Base-by-base conservation (phyloP, 2,113 vertebrate species). In the Zingel zingel region DNA sequence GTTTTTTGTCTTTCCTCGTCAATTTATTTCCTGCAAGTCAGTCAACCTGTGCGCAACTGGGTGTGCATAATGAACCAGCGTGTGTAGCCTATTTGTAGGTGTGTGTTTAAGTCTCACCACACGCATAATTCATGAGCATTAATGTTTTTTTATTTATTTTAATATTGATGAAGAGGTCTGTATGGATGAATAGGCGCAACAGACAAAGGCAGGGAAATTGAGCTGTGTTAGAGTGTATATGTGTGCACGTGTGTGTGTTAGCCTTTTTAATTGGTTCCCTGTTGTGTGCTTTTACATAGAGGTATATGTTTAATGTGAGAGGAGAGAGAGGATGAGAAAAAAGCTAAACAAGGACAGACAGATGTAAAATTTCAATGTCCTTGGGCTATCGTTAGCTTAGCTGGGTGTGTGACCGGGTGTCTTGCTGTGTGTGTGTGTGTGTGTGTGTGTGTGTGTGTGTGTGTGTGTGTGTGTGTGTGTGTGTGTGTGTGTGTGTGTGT, bases 41-140 rank as follows among this genome's bases (percentile, higher is more conserved):
- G 54, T 81, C 68, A 77, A 69, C 63, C 61, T 76, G 47, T 75
- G 54, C 18, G 11, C 30, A 59, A 47, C 25, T 21, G 50, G 19
- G 27, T 71, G 50, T 78, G 66, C 69, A 79, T 82, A 85, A 84
- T 79, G 51, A 83, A 70, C 30, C 51, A 13, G 12, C 25, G 2
- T 73, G 69, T 47, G 57, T 75, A n/a, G n/a, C n/a, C n/a, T n/a
- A 13, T 27, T 36, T 63, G 51, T 71, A n/a, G 27, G 51, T 76
- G 64, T 45, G 27, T 63, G 51, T 74, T 78, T 68, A 72, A 39
- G 68, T 88, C 75, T 83, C 79, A 63, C 16, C 50, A 36, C 57
- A 16, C 50, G 33, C 86, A 94, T 94, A 85, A 92, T 94, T 91
- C 89, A 94, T 90, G 87, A 91, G 86, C 74, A 77, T 87, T 89